These are phyloP conservation scores for Pongo abelii DNA, from an alignment of 2,113 vertebrate genomes.

Conservation along the genomic window DNA sequence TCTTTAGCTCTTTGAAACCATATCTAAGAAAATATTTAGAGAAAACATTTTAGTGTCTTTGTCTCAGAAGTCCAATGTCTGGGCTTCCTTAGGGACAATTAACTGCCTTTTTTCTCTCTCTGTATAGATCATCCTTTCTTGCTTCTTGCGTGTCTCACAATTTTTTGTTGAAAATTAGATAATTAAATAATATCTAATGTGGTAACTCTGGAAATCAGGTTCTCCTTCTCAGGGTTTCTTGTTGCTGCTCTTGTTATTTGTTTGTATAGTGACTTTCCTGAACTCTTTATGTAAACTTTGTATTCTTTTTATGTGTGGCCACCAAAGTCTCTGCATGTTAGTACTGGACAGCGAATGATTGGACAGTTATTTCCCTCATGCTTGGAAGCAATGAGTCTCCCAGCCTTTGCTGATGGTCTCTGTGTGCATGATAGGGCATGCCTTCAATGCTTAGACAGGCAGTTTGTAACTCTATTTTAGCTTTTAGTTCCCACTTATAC, in stretches of 20 bases:
- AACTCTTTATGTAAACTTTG: background rate
- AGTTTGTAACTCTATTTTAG: background rate
- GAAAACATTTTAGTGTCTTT: background rate
- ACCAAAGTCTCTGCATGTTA: background rate
- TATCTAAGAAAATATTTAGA: background rate
- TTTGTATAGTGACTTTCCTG: background rate
- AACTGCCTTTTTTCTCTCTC: background rate
- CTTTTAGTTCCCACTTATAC: background rate
- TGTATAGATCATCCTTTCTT: background rate
- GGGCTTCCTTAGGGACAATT: background rate
- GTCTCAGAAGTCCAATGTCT: background rate
- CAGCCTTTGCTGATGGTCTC: background rate
- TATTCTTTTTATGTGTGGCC: background rate
- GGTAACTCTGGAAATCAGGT: background rate
- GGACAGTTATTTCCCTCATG: background rate
- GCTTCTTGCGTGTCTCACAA: background rate
- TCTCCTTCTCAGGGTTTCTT: background rate
- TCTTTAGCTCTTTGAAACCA: background rate
- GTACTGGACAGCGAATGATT: background rate
- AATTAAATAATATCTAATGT: background rate
- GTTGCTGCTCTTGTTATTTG: background rate
- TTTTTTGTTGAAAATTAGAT: constrained; percentile 10
- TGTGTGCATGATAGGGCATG: background rate
- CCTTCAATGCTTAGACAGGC: background rate
- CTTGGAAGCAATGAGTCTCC: background rate